Evolutionary conservation across 1,140 invertebrate species (phyloP).

Genomic region (Euschistus heros): DNA sequence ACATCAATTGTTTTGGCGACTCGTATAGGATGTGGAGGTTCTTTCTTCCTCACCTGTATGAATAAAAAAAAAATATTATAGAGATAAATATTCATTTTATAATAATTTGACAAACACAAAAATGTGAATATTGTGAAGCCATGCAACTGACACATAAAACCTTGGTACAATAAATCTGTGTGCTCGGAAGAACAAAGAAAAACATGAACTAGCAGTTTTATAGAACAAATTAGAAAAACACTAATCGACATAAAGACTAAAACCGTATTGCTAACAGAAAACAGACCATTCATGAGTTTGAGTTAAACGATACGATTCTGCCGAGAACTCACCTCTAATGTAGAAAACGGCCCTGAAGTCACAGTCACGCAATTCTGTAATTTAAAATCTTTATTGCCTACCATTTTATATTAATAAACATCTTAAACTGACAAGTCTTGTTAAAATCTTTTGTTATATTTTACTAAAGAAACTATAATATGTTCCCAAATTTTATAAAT

Average conservation of each 20-base stretch:
- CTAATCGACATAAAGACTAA: background rate
- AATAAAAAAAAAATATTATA: background rate
- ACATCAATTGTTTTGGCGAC: slow-evolving; percentile 91
- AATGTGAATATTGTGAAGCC: slow-evolving; percentile 7
- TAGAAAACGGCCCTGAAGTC: slow-evolving; percentile 20
- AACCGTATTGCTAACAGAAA: slow-evolving; percentile 5
- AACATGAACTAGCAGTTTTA: slow-evolving; percentile 2
- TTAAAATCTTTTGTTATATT: background rate
- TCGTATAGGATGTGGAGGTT: slow-evolving; percentile 79
- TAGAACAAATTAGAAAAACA: background rate
- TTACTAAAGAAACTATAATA: too few relatives aligned
- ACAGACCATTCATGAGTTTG: slow-evolving; percentile 1
- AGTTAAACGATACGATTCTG: slow-evolving; percentile 1
- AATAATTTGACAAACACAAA: background rate
- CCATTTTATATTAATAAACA: background rate
- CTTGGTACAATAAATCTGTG: background rate
- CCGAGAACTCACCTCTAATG: slow-evolving; percentile 22
- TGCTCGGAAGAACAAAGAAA: background rate
- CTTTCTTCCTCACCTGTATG: slow-evolving; percentile 71
- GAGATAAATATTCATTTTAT: background rate
- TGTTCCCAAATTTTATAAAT: too few relatives aligned
- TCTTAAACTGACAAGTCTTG: background rate
- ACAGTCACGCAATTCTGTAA: slow-evolving; percentile 27
- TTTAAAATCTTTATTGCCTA: slow-evolving; percentile 21
- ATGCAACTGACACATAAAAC: slow-evolving; percentile 15